phyloP scores from a whole-genome alignment of 1,140 invertebrate genomes.

The Dendrolimus kikuchii region DNA sequence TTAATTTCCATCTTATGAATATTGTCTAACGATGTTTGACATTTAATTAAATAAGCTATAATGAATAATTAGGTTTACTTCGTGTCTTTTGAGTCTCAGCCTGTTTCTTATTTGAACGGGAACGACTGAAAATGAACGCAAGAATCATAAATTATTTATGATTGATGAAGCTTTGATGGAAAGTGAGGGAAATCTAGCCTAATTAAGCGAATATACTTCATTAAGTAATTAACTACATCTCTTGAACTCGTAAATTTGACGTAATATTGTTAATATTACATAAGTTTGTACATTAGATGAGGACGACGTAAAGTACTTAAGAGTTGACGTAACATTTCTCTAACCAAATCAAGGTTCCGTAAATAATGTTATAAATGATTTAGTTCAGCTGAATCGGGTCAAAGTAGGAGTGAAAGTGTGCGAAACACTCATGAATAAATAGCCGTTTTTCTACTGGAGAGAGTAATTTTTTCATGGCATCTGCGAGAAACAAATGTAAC shows the following conservation, averaged over 20 bases:
- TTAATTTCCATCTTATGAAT: background rate
- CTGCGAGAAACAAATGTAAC: conserved; percentile 38
- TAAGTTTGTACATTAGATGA: conserved; percentile 1
- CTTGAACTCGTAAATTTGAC: conserved; percentile 1
- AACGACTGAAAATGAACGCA: conserved; percentile 9
- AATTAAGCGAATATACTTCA: conserved; percentile 7
- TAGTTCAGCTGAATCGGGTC: too few species aligned
- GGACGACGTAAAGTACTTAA: background rate
- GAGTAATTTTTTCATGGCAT: conserved; percentile 22
- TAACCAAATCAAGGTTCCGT: background rate
- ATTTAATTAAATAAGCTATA: background rate
- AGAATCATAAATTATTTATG: conserved; percentile 10
- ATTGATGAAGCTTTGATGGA: conserved; percentile 12
- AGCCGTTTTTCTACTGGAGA: conserved; percentile 14
- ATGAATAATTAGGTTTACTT: background rate
- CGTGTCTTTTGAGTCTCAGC: too few species aligned
- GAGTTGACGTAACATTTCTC: background rate
- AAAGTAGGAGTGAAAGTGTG: background rate
- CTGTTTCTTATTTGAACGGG: too few species aligned
- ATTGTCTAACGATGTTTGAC: background rate
- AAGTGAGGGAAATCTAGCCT: background rate
- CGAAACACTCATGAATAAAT: conserved; percentile 26
- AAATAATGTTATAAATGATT: background rate
- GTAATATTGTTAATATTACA: conserved; percentile 1
- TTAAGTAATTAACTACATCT: conserved; percentile 5